phyloP scores from a whole-genome alignment of 2,888 invertebrate species.

The Hoplodrina blanda region DNA sequence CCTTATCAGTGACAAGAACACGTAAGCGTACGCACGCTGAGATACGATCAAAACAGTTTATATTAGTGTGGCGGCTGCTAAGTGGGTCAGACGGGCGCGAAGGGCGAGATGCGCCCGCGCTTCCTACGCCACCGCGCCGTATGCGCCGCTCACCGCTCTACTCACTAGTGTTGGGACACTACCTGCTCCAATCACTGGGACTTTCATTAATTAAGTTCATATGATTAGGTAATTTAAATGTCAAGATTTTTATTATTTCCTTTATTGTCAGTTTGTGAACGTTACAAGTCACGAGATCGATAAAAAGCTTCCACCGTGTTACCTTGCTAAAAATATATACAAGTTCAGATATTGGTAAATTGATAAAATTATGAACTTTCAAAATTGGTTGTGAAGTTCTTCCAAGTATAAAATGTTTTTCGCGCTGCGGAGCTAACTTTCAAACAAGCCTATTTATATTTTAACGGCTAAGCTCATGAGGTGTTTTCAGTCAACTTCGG shows the following conservation, averaged over 20 bases:
- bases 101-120: slow-evolving; percentile 81
- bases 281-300: not conserved
- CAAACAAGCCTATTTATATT: slow-evolving; percentile 34
- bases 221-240: not conserved
- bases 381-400: not conserved
- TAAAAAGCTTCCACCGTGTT: not conserved
- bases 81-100: slow-evolving; percentile 79
- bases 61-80: slow-evolving; percentile 70
- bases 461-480: slow-evolving; percentile 23
- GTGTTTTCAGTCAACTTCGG: slow-evolving; percentile 24
- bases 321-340: not conserved
- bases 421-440: slow-evolving; percentile 22
- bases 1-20: slow-evolving; percentile 40
- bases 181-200: slow-evolving; percentile 4
- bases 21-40: slow-evolving; percentile 35
- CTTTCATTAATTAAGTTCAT: not conserved
- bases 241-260: slow-evolving; percentile 1
- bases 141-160: slow-evolving; percentile 62
- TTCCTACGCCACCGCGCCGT: slow-evolving; percentile 70
- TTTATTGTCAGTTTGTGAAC: not conserved
- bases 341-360: not conserved
- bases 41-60: slow-evolving; percentile 66
- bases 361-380: slow-evolving; percentile 7
- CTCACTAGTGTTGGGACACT: slow-evolving; percentile 66
- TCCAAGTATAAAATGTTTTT: slow-evolving; percentile 2